phyloP scores from a whole-genome alignment of 2,797 vertebrate genomes.

The Nyctibius grandis region DNA sequence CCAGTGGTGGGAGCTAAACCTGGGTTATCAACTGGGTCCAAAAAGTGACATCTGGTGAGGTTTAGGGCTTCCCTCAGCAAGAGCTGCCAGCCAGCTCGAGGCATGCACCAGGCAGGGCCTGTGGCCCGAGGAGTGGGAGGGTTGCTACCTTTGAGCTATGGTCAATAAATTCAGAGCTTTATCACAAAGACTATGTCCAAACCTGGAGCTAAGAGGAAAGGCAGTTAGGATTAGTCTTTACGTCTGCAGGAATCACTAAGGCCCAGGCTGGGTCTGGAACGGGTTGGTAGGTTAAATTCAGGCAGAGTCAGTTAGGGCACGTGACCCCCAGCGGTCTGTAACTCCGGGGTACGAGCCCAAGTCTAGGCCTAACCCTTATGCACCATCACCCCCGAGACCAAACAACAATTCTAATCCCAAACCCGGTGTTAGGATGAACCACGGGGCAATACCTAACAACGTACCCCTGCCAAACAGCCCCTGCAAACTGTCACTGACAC shows the following conservation, averaged over 20 bases:
- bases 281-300: background rate
- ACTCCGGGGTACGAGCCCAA: background rate
- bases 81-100: background rate
- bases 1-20: background rate
- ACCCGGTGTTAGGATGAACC: background rate
- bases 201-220: background rate
- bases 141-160: background rate
- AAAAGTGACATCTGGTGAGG: background rate
- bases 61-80: background rate
- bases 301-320: background rate
- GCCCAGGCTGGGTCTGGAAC: background rate
- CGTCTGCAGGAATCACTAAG: background rate
- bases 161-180: background rate
- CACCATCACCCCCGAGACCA: background rate
- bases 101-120: background rate
- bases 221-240: background rate
- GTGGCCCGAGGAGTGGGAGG: background rate
- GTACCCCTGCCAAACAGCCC: background rate
- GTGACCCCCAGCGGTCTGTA: background rate
- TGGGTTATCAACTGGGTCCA: background rate
- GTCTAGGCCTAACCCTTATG: background rate
- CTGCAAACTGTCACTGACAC: background rate
- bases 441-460: accelerated
- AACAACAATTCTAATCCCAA: background rate
- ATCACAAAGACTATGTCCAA: background rate